A percentile compares a stretch with the other conserved stretches of the same genome.
Evolutionary conservation across 2,113 vertebrate genomes (phyloP).

Genomic region (Hippopotamus amphibius): DNA sequence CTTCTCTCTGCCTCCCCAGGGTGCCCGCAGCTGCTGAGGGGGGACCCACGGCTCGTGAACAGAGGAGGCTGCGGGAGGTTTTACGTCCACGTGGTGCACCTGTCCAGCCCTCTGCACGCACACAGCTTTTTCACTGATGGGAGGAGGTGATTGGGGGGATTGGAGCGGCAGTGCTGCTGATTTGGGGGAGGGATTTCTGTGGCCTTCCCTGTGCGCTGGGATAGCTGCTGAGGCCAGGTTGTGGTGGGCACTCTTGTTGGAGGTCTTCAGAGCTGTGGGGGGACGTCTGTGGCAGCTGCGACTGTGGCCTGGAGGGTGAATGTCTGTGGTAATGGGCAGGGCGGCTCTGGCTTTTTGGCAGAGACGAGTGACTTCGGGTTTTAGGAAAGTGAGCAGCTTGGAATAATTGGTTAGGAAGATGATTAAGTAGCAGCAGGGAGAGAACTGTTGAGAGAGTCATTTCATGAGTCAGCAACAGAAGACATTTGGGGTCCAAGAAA

Average conservation of each 20-base stretch:
- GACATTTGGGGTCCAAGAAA: slow-evolving; percentile 5
- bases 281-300: background rate
- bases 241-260: background rate
- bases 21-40: background rate
- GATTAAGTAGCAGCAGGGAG: slow-evolving; percentile 56
- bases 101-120: background rate
- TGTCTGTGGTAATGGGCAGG: background rate
- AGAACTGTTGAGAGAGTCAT: slow-evolving; percentile 38
- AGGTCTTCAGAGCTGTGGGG: background rate
- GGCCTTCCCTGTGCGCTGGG: background rate
- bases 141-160: background rate
- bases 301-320: background rate
- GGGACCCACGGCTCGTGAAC: background rate
- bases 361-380: slow-evolving; percentile 18
- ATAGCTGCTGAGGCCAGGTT: background rate
- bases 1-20: background rate
- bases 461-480: slow-evolving; percentile 53
- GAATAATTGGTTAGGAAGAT: slow-evolving; percentile 64
- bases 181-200: background rate
- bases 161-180: background rate
- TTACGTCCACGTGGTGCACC: background rate
- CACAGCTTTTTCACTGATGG: background rate
- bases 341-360: background rate
- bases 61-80: background rate
- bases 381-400: background rate